Conservation (phyloP, 2,113 vertebrate species). For the Gorsachius goisagi region DNA sequence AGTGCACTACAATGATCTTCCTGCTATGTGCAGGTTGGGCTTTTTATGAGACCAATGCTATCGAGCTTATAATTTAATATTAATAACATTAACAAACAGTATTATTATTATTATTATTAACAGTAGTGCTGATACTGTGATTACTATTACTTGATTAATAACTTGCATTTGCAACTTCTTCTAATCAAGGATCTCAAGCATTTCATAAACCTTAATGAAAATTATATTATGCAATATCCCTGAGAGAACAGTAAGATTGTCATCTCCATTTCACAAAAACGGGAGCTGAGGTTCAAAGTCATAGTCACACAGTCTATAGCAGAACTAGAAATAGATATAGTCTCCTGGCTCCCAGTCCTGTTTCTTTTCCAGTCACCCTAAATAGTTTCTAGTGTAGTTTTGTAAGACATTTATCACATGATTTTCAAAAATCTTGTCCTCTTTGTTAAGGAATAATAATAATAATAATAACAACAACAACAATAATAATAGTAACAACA, state of each 20-base stretch:
- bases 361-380: conserved; percentile 46
- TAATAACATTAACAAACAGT: background rate
- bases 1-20: background rate
- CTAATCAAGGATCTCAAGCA: background rate
- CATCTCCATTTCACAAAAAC: conserved; percentile 3
- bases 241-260: background rate
- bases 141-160: background rate
- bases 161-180: background rate
- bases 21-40: background rate
- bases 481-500: background rate
- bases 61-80: background rate
- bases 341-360: conserved; percentile 61
- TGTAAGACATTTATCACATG: conserved; percentile 30
- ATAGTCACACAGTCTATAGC: conserved; percentile 4
- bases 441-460: background rate
- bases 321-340: conserved; percentile 63
- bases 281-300: conserved; percentile 49
- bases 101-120: background rate
- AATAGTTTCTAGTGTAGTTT: conserved; percentile 55
- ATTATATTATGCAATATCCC: background rate
- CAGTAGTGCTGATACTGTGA: background rate
- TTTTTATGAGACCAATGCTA: background rate
- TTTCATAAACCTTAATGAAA: background rate
- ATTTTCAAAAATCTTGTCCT: conserved; percentile 12
- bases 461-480: background rate